A percentile compares a stretch with the other conserved stretches of the same genome.
phyloP scores from a whole-genome alignment of 23 tunicate species.

The Trididemnum miniatum region DNA sequence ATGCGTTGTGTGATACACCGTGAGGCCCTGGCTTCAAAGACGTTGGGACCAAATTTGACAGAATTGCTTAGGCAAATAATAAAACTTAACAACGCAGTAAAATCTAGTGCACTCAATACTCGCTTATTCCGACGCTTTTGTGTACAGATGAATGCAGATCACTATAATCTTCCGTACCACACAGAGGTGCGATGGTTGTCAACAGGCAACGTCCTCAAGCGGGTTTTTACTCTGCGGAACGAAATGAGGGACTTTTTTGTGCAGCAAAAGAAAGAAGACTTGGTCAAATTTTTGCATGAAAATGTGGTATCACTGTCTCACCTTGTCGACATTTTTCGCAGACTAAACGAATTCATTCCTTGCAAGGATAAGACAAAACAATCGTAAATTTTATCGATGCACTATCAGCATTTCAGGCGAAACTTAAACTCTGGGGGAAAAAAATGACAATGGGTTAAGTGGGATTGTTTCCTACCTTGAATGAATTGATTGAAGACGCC shows the following conservation, averaged over 20 bases:
- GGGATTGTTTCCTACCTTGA: neutral
- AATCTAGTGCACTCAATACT: too few relatives aligned
- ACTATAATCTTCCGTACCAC: neutral
- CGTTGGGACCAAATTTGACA: conserved; percentile 18
- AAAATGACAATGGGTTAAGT: neutral
- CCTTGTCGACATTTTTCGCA: conserved; percentile 27
- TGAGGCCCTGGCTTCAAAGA: conserved; percentile 25
- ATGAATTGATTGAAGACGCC: neutral
- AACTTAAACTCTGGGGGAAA: neutral
- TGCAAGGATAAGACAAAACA: conserved; percentile 31
- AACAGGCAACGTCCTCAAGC: conserved; percentile 11
- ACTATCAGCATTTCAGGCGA: too few relatives aligned
- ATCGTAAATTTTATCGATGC: too few relatives aligned
- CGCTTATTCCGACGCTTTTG: too few relatives aligned
- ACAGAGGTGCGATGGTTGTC: too few relatives aligned
- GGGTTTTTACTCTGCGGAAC: conserved; percentile 11
- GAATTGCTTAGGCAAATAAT: neutral
- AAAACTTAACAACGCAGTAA: conserved; percentile 3
- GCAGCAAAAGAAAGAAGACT: too few relatives aligned
- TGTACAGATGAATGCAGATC: conserved; percentile 6
- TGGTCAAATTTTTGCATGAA: too few relatives aligned
- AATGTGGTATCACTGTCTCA: too few relatives aligned
- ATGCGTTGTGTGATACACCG: conserved; percentile 23
- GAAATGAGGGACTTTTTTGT: neutral
- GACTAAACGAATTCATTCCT: conserved; percentile 28